These are phyloP conservation scores for Glandiceps talaboti DNA, from an alignment of 53 echinoderm and acorn worm species.

Conservation along the genomic window DNA sequence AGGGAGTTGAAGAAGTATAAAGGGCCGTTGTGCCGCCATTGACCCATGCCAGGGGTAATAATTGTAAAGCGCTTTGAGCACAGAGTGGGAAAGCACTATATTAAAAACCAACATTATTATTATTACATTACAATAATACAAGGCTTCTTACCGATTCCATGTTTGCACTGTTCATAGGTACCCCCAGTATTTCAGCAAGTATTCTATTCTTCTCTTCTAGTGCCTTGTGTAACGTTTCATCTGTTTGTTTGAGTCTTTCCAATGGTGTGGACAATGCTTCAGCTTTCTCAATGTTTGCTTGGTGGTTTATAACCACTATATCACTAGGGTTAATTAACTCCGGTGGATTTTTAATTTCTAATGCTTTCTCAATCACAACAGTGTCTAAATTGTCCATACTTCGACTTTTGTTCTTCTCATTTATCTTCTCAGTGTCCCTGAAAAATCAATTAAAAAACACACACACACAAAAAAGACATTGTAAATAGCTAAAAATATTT, in stretches of 20 bases:
- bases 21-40: too few species aligned
- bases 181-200: background rate
- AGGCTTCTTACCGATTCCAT: too few species aligned
- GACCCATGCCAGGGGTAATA: too few species aligned
- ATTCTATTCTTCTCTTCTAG: background rate
- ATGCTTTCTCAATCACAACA: background rate
- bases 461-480: too few species aligned
- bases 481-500: too few species aligned
- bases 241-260: background rate
- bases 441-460: too few species aligned
- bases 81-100: too few species aligned
- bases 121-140: too few species aligned
- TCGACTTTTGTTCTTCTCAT: background rate
- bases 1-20: too few species aligned
- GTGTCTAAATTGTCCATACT: background rate
- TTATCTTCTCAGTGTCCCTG: background rate
- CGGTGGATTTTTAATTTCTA: background rate
- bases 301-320: background rate
- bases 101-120: too few species aligned
- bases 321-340: background rate
- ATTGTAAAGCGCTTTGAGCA: too few species aligned
- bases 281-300: background rate
- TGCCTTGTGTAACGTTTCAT: background rate
- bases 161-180: background rate
- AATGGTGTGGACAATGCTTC: background rate